Conservation (phyloP, 2,888 invertebrate species). For the Tetragnatha montana region DNA sequence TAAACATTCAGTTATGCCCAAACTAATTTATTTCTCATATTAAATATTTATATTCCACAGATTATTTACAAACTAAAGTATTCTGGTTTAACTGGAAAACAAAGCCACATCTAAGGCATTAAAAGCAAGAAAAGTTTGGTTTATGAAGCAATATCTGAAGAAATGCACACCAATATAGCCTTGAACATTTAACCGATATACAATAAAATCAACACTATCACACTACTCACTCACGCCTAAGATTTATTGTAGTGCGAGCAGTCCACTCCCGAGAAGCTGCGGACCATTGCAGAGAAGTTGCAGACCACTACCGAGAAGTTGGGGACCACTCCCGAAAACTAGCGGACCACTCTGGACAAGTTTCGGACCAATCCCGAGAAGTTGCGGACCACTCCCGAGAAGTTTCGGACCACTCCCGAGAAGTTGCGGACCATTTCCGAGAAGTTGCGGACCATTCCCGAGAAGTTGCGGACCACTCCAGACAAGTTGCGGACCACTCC, state of each 20-base stretch:
- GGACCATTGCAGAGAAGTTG: too few species aligned
- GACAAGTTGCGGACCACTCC: too few species aligned
- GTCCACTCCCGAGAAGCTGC: too few species aligned
- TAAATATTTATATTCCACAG: constrained; percentile 65
- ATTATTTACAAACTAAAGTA: constrained; percentile 67
- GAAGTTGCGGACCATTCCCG: too few species aligned
- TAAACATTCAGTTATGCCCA: constrained; percentile 61
- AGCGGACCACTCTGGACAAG: too few species aligned
- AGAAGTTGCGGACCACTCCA: too few species aligned
- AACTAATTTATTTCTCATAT: constrained; percentile 59
- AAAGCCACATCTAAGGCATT: constrained; percentile 67
- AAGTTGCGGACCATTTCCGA: too few species aligned
- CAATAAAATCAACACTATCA: constrained; percentile 70
- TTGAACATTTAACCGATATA: constrained; percentile 69
- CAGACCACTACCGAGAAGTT: too few species aligned
- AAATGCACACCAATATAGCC: constrained; percentile 70
- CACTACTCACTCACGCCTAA: constrained; percentile 70
- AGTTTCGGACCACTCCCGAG: too few species aligned
- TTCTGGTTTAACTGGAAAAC: constrained; percentile 66
- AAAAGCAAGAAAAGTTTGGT: constrained; percentile 54
- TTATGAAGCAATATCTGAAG: constrained; percentile 65
- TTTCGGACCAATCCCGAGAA: too few species aligned
- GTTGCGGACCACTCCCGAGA: too few species aligned
- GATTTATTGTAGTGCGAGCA: constrained; percentile 70
- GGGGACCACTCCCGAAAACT: too few species aligned